Conservation (phyloP, 1,140 invertebrate genomes). For the Drosophila jambulina region DNA sequence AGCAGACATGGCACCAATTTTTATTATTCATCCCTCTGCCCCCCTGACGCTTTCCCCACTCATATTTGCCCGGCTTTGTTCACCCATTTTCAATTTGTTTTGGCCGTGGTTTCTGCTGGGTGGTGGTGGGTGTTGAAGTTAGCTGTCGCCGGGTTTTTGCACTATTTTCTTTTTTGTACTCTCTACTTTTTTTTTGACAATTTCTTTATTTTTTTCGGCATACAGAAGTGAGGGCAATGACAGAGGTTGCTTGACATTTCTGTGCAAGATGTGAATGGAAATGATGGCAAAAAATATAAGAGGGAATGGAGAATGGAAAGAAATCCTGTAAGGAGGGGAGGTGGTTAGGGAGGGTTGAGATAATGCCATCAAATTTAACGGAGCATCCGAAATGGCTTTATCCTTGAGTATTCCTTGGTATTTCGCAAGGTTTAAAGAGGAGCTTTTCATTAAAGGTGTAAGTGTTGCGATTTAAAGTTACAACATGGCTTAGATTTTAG, state of each 20-base stretch:
- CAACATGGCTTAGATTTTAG: neutral
- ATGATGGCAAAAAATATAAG: neutral
- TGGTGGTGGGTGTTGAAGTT: slow-evolving; percentile 29
- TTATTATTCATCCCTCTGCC: slow-evolving; percentile 8
- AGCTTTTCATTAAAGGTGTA: neutral
- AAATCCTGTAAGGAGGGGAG: neutral
- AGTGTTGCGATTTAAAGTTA: neutral
- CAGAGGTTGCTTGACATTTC: slow-evolving; percentile 24
- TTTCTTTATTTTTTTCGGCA: slow-evolving; percentile 32
- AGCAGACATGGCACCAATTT: slow-evolving; percentile 58
- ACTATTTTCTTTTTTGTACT: slow-evolving; percentile 2
- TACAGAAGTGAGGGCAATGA: slow-evolving; percentile 38
- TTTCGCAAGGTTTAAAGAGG: neutral
- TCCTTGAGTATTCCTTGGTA: neutral
- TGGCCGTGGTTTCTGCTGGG: slow-evolving; percentile 29
- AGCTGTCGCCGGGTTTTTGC: slow-evolving; percentile 54
- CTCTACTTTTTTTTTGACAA: slow-evolving; percentile 14
- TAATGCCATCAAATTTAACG: slow-evolving; percentile 28
- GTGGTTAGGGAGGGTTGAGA: neutral
- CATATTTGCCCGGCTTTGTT: slow-evolving; percentile 51
- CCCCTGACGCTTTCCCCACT: neutral
- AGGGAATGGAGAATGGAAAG: neutral
- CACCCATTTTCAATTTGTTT: slow-evolving; percentile 73
- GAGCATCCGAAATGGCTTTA: slow-evolving; percentile 13
- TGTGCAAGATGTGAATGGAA: slow-evolving; percentile 13